These are phyloP conservation scores for Neotoxoptera formosana DNA, from an alignment of 1,140 invertebrate species.

Conservation along the genomic window DNA sequence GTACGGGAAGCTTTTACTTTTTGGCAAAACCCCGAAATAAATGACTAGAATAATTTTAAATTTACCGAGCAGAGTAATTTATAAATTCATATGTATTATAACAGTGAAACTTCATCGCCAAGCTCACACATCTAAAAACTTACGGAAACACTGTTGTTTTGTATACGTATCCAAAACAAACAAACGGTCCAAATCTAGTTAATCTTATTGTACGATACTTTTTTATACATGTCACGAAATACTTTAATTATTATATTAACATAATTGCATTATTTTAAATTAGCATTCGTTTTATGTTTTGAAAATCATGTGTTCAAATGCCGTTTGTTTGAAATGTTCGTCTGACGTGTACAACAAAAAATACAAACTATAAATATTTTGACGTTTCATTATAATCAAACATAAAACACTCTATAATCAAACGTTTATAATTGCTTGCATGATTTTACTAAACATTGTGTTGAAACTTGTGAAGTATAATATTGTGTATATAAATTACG, in stretches of 20 bases:
- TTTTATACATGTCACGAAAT: slow-evolving; percentile 7
- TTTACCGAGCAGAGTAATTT: slow-evolving; percentile 35
- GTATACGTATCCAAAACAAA: slow-evolving; percentile 11
- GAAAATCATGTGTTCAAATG: slow-evolving; percentile 1
- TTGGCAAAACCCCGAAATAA: slow-evolving; percentile 50
- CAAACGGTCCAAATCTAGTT: not conserved
- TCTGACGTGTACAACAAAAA: not conserved
- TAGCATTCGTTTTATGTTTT: not conserved
- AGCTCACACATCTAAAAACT: not conserved
- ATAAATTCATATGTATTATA: slow-evolving; percentile 14
- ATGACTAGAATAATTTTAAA: slow-evolving; percentile 54
- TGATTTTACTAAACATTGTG: not conserved
- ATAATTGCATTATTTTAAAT: not conserved
- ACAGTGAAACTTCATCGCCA: slow-evolving; percentile 21
- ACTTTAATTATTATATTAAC: slow-evolving; percentile 19
- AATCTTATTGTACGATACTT: not conserved
- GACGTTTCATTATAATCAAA: not conserved
- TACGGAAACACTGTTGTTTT: slow-evolving; percentile 13
- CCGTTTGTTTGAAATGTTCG: not conserved
- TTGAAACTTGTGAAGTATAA: not conserved
- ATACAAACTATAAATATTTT: not conserved
- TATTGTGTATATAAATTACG: not conserved
- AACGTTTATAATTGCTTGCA: not conserved
- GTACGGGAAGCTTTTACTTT: slow-evolving; percentile 34
- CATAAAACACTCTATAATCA: not conserved